Evolutionary conservation across 2,113 vertebrate species (phyloP).

Genomic region (Nesogale talazaci): DNA sequence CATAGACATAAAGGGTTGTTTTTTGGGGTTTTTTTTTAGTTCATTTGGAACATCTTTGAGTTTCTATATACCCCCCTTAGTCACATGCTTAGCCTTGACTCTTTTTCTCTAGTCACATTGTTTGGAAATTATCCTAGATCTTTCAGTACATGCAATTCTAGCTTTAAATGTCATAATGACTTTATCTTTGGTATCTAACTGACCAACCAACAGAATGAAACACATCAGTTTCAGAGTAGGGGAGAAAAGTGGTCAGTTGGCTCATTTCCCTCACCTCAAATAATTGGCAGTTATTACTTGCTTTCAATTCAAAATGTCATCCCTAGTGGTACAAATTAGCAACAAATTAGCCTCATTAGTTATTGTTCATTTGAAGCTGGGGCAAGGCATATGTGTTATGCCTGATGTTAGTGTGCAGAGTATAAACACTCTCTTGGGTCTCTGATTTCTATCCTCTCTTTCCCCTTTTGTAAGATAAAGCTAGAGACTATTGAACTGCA

Average conservation of each 20-base stretch:
- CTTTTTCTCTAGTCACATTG: background rate
- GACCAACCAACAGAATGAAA: constrained; percentile 62
- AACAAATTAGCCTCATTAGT: constrained; percentile 82
- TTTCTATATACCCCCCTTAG: background rate
- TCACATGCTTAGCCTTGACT: background rate
- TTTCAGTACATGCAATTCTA: background rate
- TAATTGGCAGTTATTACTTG: constrained; percentile 74
- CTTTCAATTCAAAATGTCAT: constrained; percentile 78
- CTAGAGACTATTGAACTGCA: background rate
- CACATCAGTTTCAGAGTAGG: constrained; percentile 72
- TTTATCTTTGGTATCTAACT: background rate
- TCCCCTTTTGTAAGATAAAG: background rate
- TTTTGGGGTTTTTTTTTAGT: too few relatives aligned
- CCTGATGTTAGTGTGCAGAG: background rate
- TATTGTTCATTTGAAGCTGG: constrained; percentile 79
- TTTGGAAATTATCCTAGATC: constrained; percentile 15
- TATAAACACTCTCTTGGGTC: constrained; percentile 64
- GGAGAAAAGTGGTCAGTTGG: constrained; percentile 49
- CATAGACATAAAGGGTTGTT: background rate
- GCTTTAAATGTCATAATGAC: background rate
- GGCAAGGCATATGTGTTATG: constrained; percentile 45
- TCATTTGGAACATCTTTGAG: background rate
- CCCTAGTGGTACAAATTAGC: constrained; percentile 81
- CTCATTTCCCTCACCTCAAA: constrained; percentile 68
- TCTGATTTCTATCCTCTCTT: constrained; percentile 71